Evolutionary conservation across 1,140 invertebrate genomes (phyloP), one percentile per base, ranked within the genome.

Genomic region (Psix sp.): DNA sequence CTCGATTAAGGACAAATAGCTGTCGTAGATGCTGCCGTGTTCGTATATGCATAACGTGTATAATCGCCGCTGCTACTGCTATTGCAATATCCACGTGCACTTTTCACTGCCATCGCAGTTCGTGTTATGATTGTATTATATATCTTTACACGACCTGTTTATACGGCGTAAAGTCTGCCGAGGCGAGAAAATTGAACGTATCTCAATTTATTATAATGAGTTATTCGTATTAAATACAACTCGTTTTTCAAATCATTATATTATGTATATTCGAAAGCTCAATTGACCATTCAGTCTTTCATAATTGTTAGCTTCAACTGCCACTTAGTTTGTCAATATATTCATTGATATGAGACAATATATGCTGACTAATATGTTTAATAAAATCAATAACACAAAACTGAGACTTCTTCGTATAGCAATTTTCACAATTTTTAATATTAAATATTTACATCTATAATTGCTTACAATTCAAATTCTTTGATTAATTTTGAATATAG

Each of bases 81-180:
- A 77, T 82, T 86, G 80, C 80, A 84, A 85, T 85, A 85, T 86
- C 77, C 81, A 85, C 81, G 79, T 85, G 84, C 83, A 86, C 83
- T 85, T 81, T 86, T 86, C 84, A 87, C 85, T 87, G 85, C 85
- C 85, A 86, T 80, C 75, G 84, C 85, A 87, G 82, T 87, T 85
- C 82, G 79, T 86, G 81, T 87, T 84, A 81, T 81, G 60, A 82
- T 81, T 82, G 76, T 76, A 76, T 76, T 76, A 60, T 73, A 60
- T 66, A 76, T 65, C 63, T 74, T 70, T 73, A 78, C 60, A 70
- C 45, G 56, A 49, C 51, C 62, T 38, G 43, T 59, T 66, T 66
- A 62, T 71, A 60, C 56, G 63, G 62, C 76, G 59, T 72, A 39
- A 38, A 54, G 62, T 77, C 59, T 31, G 57, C 43, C 51, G 51